phyloP scores from a whole-genome alignment of 2,113 vertebrate genomes.

The Sardina pilchardus region DNA sequence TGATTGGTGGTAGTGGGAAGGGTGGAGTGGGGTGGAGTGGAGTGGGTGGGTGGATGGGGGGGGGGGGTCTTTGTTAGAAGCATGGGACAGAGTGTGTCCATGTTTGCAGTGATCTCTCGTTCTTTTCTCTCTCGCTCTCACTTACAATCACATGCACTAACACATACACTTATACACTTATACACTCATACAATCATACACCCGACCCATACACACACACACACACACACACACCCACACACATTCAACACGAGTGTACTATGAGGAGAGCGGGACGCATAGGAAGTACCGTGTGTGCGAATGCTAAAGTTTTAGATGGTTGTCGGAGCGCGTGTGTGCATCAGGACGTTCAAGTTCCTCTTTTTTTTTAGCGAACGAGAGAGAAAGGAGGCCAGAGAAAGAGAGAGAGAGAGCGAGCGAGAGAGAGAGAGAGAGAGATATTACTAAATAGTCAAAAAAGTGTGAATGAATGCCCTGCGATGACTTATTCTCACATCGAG shows the following conservation, averaged over 20 bases:
- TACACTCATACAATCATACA: too few species aligned
- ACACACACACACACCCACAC: background rate
- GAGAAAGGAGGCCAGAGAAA: background rate
- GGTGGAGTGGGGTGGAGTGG: background rate
- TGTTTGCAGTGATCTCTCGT: background rate
- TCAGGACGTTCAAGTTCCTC: background rate
- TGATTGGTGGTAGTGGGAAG: constrained; percentile 25
- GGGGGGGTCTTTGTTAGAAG: background rate
- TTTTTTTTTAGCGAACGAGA: background rate
- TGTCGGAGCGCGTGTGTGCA: background rate
- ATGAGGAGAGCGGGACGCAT: background rate
- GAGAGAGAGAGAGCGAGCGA: background rate
- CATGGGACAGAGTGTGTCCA: background rate
- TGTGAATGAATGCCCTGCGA: background rate
- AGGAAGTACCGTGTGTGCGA: background rate
- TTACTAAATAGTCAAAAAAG: too few species aligned
- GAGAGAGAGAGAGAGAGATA: background rate
- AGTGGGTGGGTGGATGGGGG: background rate
- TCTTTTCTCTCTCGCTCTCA: too few species aligned
- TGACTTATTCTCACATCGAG: background rate
- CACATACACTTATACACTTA: too few species aligned
- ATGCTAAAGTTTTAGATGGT: background rate
- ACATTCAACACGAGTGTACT: background rate
- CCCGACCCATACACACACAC: background rate
- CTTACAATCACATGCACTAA: background rate